Conservation (phyloP, 2,113 vertebrate species). For the Chloropsis cyanopogon region DNA sequence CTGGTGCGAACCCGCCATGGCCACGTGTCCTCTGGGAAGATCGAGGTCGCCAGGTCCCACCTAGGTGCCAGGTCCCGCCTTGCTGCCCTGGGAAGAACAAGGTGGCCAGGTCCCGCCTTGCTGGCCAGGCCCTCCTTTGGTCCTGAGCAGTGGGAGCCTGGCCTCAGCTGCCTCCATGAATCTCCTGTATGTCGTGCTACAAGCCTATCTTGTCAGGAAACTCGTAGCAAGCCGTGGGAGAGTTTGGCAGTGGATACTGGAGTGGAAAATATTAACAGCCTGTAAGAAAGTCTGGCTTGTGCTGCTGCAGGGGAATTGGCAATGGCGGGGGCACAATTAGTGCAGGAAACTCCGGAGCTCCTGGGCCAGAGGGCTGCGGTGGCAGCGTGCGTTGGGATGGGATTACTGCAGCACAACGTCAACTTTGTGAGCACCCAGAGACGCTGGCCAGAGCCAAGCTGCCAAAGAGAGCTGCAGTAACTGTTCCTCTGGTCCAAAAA, state of each 20-base stretch:
- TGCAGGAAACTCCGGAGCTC: slow-evolving; percentile 63
- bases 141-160: not conserved
- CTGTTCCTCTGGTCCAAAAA: not conserved
- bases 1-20: fast-evolving
- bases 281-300: slow-evolving; percentile 67
- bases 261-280: slow-evolving; percentile 70
- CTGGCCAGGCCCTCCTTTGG: not conserved
- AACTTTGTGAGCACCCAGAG: slow-evolving; percentile 44
- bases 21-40: not conserved
- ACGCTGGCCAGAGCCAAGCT: slow-evolving; percentile 1
- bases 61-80: too few species aligned
- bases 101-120: not conserved
- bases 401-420: not conserved
- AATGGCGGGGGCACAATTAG: slow-evolving; percentile 51
- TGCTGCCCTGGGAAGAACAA: not conserved
- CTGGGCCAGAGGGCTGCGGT: not conserved
- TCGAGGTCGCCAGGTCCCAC: too few species aligned
- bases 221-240: slow-evolving; percentile 58
- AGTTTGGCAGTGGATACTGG: slow-evolving; percentile 63
- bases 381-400: not conserved
- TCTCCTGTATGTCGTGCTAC: not conserved
- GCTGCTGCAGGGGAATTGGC: slow-evolving; percentile 51
- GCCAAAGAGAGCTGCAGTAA: slow-evolving; percentile 33
- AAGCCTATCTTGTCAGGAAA: slow-evolving; percentile 66
- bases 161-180: not conserved